A percentile compares a stretch with the other conserved stretches of the same genome.
These are phyloP conservation scores for Cisticola juncidis DNA, from an alignment of 2,113 vertebrate species.

Conservation along the genomic window DNA sequence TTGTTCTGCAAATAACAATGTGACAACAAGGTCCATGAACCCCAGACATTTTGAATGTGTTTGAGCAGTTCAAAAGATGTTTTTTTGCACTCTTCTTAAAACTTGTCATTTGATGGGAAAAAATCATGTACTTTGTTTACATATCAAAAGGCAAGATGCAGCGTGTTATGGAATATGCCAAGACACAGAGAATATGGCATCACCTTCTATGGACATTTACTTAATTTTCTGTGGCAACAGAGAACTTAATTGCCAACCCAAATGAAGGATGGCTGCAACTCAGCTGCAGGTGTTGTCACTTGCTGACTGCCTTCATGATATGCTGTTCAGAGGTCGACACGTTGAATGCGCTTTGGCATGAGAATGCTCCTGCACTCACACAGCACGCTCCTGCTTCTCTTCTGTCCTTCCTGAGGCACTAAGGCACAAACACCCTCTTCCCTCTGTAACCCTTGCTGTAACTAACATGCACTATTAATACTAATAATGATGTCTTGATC, in stretches of 20 bases:
- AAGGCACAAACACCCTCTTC: not conserved
- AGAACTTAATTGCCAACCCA: slow-evolving; percentile 42
- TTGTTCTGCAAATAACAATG: slow-evolving; percentile 65
- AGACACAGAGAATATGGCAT: slow-evolving; percentile 39
- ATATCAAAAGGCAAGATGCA: slow-evolving; percentile 59
- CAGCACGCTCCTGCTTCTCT: slow-evolving; percentile 46
- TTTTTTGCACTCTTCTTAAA: slow-evolving; percentile 46
- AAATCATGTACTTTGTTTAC: slow-evolving; percentile 59
- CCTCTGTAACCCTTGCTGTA: slow-evolving; percentile 43
- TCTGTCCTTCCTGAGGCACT: not conserved
- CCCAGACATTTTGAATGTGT: slow-evolving; percentile 57
- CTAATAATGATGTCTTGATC: slow-evolving; percentile 22
- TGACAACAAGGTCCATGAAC: slow-evolving; percentile 77
- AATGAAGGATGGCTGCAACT: slow-evolving; percentile 19
- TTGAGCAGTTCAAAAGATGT: not conserved
- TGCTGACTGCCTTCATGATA: slow-evolving; percentile 54
- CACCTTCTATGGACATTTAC: slow-evolving; percentile 19
- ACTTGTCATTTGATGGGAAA: slow-evolving; percentile 38
- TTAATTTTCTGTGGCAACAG: slow-evolving; percentile 40
- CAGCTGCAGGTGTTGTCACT: slow-evolving; percentile 5
- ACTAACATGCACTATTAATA: slow-evolving; percentile 52
- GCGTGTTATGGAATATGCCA: slow-evolving; percentile 49
- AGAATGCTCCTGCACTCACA: slow-evolving; percentile 7
- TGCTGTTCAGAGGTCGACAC: not conserved
- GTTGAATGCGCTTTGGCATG: slow-evolving; percentile 22